A percentile compares a stretch with the other conserved stretches of the same genome.
phyloP scores from a whole-genome alignment of 2,888 invertebrate genomes.

The Ormyrus rosae region DNA sequence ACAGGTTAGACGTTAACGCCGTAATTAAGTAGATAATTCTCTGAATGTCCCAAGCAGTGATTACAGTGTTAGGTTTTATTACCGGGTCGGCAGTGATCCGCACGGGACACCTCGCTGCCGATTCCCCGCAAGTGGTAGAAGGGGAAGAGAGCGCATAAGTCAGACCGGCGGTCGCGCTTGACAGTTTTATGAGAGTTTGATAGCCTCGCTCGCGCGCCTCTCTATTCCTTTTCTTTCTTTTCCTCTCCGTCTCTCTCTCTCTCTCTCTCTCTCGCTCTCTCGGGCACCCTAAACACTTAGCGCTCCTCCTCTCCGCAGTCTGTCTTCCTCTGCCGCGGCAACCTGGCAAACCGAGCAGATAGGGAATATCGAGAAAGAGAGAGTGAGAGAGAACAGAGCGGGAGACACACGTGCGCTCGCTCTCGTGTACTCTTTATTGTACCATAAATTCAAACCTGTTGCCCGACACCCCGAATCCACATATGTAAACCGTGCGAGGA shows the following conservation, averaged over 20 bases:
- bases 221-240: constrained; percentile 55
- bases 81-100: not conserved
- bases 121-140: constrained; percentile 51
- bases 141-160: constrained; percentile 71
- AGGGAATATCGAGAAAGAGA: constrained; percentile 58
- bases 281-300: constrained; percentile 24
- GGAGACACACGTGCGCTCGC: constrained; percentile 70
- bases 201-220: constrained; percentile 66
- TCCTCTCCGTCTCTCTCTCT: constrained; percentile 58
- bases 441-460: constrained; percentile 76
- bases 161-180: constrained; percentile 71
- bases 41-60: too few relatives aligned
- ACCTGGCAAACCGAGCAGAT: not conserved
- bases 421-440: constrained; percentile 73
- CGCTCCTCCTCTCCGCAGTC: constrained; percentile 15
- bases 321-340: not conserved
- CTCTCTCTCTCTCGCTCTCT: constrained; percentile 42
- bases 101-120: constrained; percentile 9
- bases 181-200: constrained; percentile 77
- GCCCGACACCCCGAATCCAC: constrained; percentile 46
- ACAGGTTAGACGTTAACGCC: too few relatives aligned
- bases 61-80: too few relatives aligned
- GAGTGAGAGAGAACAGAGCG: not conserved
- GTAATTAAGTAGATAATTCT: too few relatives aligned
- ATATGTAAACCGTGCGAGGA: not conserved